Evolutionary conservation across 2,888 invertebrate species (phyloP).

Genomic region (Dusona sp.): DNA sequence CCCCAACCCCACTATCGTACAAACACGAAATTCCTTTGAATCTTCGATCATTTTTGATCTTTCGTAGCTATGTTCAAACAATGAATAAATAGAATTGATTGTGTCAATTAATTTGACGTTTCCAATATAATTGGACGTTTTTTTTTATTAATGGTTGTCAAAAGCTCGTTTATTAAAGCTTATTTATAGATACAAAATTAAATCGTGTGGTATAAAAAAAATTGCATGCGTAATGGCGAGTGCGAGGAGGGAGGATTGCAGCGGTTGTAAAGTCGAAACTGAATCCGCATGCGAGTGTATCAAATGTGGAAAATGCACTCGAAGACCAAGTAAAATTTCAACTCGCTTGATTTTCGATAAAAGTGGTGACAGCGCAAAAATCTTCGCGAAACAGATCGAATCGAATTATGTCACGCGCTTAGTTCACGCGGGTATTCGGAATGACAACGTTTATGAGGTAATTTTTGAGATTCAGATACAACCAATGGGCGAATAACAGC

Average conservation of each 20-base stretch:
- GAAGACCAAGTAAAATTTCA: conserved; percentile 27
- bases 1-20: background rate
- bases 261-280: conserved; percentile 45
- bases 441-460: conserved; percentile 75
- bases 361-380: conserved; percentile 49
- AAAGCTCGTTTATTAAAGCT: background rate
- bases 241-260: conserved; percentile 30
- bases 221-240: conserved; percentile 23
- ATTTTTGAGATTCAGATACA: background rate
- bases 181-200: background rate
- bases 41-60: too few relatives aligned
- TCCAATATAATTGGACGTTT: background rate
- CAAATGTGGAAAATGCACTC: conserved; percentile 56
- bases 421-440: conserved; percentile 72
- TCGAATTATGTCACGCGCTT: conserved; percentile 72
- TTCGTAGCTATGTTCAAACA: conserved; percentile 18
- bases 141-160: background rate
- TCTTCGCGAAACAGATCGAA: conserved; percentile 56
- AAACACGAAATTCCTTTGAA: background rate
- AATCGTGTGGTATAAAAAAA: background rate
- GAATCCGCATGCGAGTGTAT: conserved; percentile 43
- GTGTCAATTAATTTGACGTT: conserved; percentile 7
- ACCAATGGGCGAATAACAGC: background rate
- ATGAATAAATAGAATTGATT: background rate
- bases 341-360: conserved; percentile 29